phyloP scores from a whole-genome alignment of 2,113 vertebrate genomes.

The Pseudorectes ferrugineus region DNA sequence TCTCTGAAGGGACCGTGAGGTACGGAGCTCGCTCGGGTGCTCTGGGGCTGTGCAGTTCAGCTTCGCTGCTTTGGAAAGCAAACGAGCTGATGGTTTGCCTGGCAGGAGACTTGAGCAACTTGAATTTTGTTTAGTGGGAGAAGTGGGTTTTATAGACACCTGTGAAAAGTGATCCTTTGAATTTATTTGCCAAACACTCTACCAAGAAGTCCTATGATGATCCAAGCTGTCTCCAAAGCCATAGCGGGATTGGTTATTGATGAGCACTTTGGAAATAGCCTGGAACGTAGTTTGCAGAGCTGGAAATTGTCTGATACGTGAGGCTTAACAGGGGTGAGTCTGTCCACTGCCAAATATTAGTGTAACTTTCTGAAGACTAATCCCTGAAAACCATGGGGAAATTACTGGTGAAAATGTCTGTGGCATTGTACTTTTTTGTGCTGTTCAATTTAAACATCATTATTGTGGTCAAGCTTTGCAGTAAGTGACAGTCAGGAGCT shows the following conservation, averaged over 20 bases:
- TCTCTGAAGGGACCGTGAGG: slow-evolving; percentile 97
- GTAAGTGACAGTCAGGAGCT: neutral
- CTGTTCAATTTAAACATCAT: neutral
- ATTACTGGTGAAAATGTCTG: neutral
- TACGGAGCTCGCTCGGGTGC: neutral
- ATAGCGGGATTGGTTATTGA: neutral
- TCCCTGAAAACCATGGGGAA: neutral
- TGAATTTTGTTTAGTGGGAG: neutral
- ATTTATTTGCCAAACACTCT: neutral
- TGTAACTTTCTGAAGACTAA: neutral
- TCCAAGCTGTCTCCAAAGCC: neutral
- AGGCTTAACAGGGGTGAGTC: neutral
- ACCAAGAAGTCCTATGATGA: neutral
- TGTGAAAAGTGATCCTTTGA: neutral
- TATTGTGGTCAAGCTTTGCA: neutral
- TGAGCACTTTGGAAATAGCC: neutral
- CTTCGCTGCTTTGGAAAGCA: neutral
- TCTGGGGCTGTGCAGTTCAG: neutral
- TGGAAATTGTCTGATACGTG: accelerated
- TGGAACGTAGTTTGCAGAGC: neutral
- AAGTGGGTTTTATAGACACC: neutral
- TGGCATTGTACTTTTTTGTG: neutral
- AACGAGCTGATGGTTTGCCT: neutral
- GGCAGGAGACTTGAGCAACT: neutral
- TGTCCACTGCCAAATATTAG: neutral